A percentile compares a stretch with the other conserved stretches of the same genome.
phyloP scores from a whole-genome alignment of 2,888 invertebrate genomes.

The Athalia rosae region DNA sequence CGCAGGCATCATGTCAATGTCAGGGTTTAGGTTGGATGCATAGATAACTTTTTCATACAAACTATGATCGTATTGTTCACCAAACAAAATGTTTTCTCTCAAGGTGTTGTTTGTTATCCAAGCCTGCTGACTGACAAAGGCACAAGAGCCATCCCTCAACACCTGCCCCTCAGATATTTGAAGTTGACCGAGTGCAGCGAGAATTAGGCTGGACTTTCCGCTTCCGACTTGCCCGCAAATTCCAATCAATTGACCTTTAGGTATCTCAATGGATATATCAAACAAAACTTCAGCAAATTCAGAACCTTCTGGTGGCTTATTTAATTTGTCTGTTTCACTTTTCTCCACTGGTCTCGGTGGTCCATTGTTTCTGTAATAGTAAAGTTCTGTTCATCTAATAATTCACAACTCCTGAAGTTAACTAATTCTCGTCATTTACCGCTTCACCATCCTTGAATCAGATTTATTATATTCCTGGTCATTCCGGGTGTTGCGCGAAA shows the following conservation, averaged over 20 bases:
- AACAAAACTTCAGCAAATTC: conserved; percentile 56
- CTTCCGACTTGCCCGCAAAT: conserved; percentile 77
- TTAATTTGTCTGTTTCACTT: conserved; percentile 50
- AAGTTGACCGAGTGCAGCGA: conserved; percentile 76
- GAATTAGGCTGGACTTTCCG: conserved; percentile 77
- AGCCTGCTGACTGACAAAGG: conserved; percentile 77
- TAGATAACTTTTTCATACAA: conserved; percentile 76
- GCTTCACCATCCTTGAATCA: not conserved
- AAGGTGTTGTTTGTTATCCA: conserved; percentile 80
- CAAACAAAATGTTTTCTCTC: conserved; percentile 79
- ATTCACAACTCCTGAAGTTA: no score
- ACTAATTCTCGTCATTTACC: not conserved
- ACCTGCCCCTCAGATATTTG: conserved; percentile 71
- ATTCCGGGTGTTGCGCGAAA: conserved; percentile 67
- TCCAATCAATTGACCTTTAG: conserved; percentile 75
- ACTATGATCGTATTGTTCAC: conserved; percentile 75
- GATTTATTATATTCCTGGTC: not conserved
- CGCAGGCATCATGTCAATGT: conserved; percentile 75
- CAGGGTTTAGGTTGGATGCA: conserved; percentile 76
- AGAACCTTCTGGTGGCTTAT: conserved; percentile 1
- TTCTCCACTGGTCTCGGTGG: conserved; percentile 23
- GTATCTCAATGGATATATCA: conserved; percentile 65
- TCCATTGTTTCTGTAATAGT: conserved; percentile 8
- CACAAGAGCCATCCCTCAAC: conserved; percentile 75
- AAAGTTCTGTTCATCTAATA: no score